phyloP scores from a whole-genome alignment of 1,140 invertebrate genomes.

The Atta colombica region DNA sequence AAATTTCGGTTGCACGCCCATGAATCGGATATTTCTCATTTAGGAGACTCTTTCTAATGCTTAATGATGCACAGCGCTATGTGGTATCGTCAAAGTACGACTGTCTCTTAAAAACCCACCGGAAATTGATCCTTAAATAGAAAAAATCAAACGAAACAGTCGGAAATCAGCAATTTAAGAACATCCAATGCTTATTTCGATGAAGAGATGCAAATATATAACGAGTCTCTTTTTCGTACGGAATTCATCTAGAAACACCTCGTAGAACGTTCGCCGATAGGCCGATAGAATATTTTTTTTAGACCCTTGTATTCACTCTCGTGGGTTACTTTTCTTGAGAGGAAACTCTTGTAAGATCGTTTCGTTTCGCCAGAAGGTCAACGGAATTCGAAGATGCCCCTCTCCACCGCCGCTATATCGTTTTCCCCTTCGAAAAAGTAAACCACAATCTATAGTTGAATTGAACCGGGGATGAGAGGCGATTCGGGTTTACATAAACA shows the following conservation, averaged over 20 bases:
- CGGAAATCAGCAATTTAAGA: slow-evolving; percentile 26
- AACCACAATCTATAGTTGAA: slow-evolving; percentile 43
- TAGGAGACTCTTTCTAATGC: slow-evolving; percentile 16
- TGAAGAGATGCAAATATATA: slow-evolving; percentile 4
- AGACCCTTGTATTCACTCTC: slow-evolving; percentile 44
- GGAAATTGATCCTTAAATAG: slow-evolving; percentile 10
- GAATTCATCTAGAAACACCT: slow-evolving; percentile 45
- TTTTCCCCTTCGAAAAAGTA: slow-evolving; percentile 24
- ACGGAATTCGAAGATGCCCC: slow-evolving; percentile 45
- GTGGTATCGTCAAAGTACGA: slow-evolving; percentile 27
- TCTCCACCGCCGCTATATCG: slow-evolving; percentile 2
- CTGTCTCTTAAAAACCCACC: not conserved
- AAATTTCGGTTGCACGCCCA: slow-evolving; percentile 50
- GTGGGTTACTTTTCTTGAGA: slow-evolving; percentile 70
- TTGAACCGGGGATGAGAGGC: slow-evolving; percentile 29
- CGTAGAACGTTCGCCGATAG: slow-evolving; percentile 10
- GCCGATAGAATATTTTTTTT: slow-evolving; percentile 45
- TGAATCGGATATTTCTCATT: slow-evolving; percentile 37
- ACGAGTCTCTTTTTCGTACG: not conserved
- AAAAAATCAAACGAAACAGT: not conserved
- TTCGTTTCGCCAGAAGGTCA: slow-evolving; percentile 69
- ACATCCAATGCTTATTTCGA: not conserved
- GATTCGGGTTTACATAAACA: slow-evolving; percentile 56
- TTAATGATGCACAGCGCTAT: slow-evolving; percentile 64
- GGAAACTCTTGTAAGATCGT: slow-evolving; percentile 78